Base-by-base conservation (phyloP, 1,140 invertebrate species). In the Idris sp. region DNA sequence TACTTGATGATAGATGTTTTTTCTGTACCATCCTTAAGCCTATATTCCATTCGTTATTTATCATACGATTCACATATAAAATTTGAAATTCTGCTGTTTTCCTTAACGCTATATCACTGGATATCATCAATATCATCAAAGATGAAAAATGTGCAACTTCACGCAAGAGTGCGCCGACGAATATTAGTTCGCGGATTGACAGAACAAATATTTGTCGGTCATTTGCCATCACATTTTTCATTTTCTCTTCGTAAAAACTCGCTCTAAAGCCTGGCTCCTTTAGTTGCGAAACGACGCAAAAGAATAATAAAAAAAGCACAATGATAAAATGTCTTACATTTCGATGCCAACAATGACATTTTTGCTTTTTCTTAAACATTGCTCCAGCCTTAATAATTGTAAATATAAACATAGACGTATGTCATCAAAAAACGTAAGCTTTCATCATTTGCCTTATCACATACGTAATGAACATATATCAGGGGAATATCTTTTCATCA, bases 181-280 rank as follows among this genome's bases (percentile, higher is more conserved):
- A 64, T 72, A 72, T 64, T 64, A 64, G 67, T 51, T 72, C 49
- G 43, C 25, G 30, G 35, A 36, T 64, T 73, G 69, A 65, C 69
- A 65, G 43, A 65, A 64, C 69, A 73, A 73, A 64, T 65, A 65
- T 73, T 73, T 59, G 53, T 73, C 46, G 69, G 69, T 73, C 59
- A 65, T 73, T 65, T 59, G 69, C 59, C 46, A 18, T 56, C 44
- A 38, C 59, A 59, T 72, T 72, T 64, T 64, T 72, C 59, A 73
- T 73, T 58, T 65, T 59, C 53, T 30, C 58, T 48, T 64, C 51
- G 43, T 26, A 59, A 65, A 65, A 65, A 59, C 59, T 73, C 68
- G 35, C 61, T 61, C 58, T 40, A 43, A 53, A 71, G 43, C 56
- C 3, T 7, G 13, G 35, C 30, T 62, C 7, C 43, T 71, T 62